phyloP scores from a whole-genome alignment of 2,797 vertebrate species.

The Arrhamphus sclerolepis region DNA sequence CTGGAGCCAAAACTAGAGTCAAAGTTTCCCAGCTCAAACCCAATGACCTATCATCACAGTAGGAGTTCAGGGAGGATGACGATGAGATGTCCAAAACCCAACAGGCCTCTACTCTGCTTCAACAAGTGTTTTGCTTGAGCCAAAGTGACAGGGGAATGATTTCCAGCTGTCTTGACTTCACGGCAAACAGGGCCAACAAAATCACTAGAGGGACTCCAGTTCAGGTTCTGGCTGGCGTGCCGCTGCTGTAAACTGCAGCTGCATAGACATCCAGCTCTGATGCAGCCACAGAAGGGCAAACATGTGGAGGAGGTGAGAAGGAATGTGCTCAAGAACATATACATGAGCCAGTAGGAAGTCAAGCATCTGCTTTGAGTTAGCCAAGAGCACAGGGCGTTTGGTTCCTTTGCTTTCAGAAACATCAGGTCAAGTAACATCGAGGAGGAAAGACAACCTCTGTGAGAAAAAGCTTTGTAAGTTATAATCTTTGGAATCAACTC shows the following conservation, averaged over 20 bases:
- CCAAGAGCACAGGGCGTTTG: conserved; percentile 32
- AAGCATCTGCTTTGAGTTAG: conserved; percentile 73
- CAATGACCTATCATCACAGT: conserved; percentile 52
- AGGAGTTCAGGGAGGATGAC: conserved; percentile 50
- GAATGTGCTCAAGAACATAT: conserved; percentile 75
- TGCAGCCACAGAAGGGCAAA: conserved; percentile 61
- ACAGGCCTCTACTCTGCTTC: conserved; percentile 30
- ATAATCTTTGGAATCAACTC: no score
- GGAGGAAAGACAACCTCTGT: background rate
- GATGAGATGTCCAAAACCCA: conserved; percentile 45
- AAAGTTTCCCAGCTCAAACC: conserved; percentile 50
- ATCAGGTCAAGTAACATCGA: conserved; percentile 33
- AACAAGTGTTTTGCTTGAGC: conserved; percentile 46
- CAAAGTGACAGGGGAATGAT: conserved; percentile 51
- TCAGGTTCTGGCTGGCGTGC: conserved; percentile 14
- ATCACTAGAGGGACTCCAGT: conserved; percentile 30
- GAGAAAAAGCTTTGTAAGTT: background rate
- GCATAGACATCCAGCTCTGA: conserved; percentile 49
- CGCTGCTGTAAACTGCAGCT: conserved; percentile 52
- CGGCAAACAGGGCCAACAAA: conserved; percentile 30
- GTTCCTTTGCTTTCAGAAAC: conserved; percentile 14
- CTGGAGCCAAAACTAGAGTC: conserved; percentile 43
- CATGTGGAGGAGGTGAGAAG: conserved; percentile 67
- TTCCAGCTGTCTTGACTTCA: conserved; percentile 61
- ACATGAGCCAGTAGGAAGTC: conserved; percentile 66